Percentiles rank a stretch among this genome's conserved stretches.
phyloP scores from a whole-genome alignment of 2,888 invertebrate genomes.

The Macrosiphum euphorbiae region DNA sequence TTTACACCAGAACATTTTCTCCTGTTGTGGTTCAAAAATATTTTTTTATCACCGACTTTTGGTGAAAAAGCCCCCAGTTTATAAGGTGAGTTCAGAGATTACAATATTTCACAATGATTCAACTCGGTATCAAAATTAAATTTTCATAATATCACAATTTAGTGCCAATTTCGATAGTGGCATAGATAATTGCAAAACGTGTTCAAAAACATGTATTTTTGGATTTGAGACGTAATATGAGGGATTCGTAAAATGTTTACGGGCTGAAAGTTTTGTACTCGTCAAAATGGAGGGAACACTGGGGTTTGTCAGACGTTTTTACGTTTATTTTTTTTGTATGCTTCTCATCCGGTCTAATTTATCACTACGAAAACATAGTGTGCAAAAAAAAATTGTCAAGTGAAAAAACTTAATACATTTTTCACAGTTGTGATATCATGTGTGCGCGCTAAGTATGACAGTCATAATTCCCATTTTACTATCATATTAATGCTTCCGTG shows the following conservation, averaged over 20 bases:
- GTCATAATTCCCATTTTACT: background rate
- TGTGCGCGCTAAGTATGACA: background rate
- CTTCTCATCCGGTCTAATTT: background rate
- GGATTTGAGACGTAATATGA: background rate
- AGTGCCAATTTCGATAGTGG: background rate
- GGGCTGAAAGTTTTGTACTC: background rate
- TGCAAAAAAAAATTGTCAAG: background rate
- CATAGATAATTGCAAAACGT: background rate
- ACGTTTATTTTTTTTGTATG: background rate
- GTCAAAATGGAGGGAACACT: background rate
- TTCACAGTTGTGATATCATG: background rate
- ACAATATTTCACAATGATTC: background rate
- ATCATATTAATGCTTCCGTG: background rate
- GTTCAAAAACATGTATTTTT: background rate
- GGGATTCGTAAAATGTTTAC: background rate
- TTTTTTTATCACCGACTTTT: background rate
- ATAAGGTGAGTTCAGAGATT: background rate
- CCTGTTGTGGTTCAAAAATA: background rate
- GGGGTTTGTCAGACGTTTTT: background rate
- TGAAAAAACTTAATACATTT: constrained; percentile 7
- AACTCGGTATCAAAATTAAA: background rate
- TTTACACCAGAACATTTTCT: too few relatives aligned
- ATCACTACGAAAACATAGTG: background rate
- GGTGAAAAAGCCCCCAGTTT: background rate
- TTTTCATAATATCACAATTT: background rate